Evolutionary conservation across 2,888 invertebrate genomes (phyloP), one percentile per base, ranked within the genome.

Genomic region (Entomobrya proxima): DNA sequence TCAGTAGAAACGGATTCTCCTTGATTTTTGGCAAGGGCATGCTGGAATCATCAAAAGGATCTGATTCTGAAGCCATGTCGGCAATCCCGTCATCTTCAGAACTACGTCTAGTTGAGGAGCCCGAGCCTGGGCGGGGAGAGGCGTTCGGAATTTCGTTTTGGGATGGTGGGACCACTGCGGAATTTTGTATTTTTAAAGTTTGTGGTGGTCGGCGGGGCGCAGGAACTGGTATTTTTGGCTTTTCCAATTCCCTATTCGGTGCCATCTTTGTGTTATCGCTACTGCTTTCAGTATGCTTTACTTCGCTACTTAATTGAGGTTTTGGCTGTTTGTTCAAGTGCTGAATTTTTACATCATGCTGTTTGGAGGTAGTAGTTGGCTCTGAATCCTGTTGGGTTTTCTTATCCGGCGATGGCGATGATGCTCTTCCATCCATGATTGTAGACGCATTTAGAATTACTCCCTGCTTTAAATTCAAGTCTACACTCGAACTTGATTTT

Each of bases 71-170:
- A 1, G 83, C 55, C 83, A 83, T 83, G 69, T 83, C 83, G 24
- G 77, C 77, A 74, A 81, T 83, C 9, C 83, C 83, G 44, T 83
- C 83, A 47, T 83, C 83, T 40, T 83, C 83, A 2, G 83, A 83
- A 55, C 76, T 76, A 5, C 83, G 30, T 40, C 83, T 50, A 15
- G 76, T 76, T 0, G 76, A 52, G 24, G 76, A 37, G 11, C 18
- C 44, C 15, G 77, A 78, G 4, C 55, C 9, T 3, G 76, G 24
- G n/a, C 27, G 18, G 13, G 55, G 13, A 18, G 30, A 37, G 0
- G 9, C n/a, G 11, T 58, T 21, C 3, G 15, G 15, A 7, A n/a
- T 27, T 58, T 18, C 15, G 24, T 61, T 77, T 58, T 44, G 30
- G 30, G 21, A n/a, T 32, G 44, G 9, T 30, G n/a, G n/a, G n/a